These are phyloP conservation scores for Epicampocera succincta DNA, from an alignment of 2,888 invertebrate species.

Conservation along the genomic window DNA sequence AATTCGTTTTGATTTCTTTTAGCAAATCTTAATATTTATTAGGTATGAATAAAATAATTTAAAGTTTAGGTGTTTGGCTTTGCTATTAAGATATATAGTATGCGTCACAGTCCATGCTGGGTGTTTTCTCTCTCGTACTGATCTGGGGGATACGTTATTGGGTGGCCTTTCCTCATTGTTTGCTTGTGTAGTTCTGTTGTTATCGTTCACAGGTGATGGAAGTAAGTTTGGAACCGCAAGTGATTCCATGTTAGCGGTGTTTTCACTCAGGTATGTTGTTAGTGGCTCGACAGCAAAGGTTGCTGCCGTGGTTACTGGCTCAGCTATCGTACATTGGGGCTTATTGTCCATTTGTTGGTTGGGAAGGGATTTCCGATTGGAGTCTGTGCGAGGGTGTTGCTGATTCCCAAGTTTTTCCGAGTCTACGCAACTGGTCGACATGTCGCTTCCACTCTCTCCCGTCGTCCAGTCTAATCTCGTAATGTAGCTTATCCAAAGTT, in stretches of 20 bases:
- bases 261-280: slow-evolving; percentile 5
- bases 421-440: slow-evolving; percentile 41
- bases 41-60: too few relatives aligned
- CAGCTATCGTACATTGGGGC: background rate
- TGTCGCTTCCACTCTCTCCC: slow-evolving; percentile 54
- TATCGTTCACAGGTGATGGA: background rate
- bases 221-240: background rate
- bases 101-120: too few relatives aligned
- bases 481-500: slow-evolving; percentile 44
- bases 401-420: slow-evolving; percentile 15
- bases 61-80: too few relatives aligned
- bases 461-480: slow-evolving; percentile 51
- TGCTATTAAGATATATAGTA: too few relatives aligned
- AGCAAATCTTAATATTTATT: too few relatives aligned
- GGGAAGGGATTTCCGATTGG: background rate
- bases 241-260: background rate
- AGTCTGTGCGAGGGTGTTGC: too few relatives aligned
- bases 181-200: background rate
- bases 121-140: background rate
- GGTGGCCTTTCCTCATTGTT: background rate
- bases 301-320: slow-evolving; percentile 9
- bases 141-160: background rate
- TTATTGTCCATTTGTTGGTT: background rate
- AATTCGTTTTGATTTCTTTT: too few relatives aligned
- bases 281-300: slow-evolving; percentile 18